Conservation (phyloP, 53 echinoderm and acorn worm species). For the Luidia sarsii region DNA sequence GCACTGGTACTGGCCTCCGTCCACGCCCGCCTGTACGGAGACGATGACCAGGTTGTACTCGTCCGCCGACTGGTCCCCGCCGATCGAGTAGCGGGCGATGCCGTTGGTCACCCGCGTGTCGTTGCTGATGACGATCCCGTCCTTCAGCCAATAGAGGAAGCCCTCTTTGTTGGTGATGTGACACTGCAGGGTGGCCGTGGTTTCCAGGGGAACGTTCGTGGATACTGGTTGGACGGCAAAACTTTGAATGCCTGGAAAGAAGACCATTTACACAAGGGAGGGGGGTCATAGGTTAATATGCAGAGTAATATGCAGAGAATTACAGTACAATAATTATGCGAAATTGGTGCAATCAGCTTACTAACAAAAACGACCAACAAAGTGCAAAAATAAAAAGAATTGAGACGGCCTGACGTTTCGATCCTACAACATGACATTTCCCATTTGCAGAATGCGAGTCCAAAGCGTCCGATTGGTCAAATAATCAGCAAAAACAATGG, state of each 20-base stretch:
- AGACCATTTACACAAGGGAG: background rate
- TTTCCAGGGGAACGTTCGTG: constrained; percentile 59
- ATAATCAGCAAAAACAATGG: too few relatives aligned
- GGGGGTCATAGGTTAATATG: background rate
- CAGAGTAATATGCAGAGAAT: too few relatives aligned
- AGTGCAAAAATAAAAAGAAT: too few relatives aligned
- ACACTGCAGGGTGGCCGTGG: constrained; percentile 70
- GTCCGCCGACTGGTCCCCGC: constrained; percentile 61
- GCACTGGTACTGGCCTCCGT: constrained; percentile 77
- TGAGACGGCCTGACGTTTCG: too few relatives aligned
- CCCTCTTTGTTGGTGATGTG: constrained; percentile 85
- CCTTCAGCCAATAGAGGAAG: constrained; percentile 71
- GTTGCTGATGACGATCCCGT: constrained; percentile 70
- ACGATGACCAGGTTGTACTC: constrained; percentile 89
- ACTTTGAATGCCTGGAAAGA: constrained; percentile 73
- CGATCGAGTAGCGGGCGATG: constrained; percentile 73
- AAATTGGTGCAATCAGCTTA: too few relatives aligned
- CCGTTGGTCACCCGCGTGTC: constrained; percentile 75
- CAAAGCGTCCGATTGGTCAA: too few relatives aligned
- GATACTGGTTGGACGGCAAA: constrained; percentile 67
- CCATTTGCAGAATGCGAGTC: too few relatives aligned
- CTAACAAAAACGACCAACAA: too few relatives aligned
- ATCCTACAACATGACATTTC: too few relatives aligned
- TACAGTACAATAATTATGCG: too few relatives aligned
- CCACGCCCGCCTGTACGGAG: constrained; percentile 34